Base-by-base conservation (phyloP, 2,888 invertebrate genomes). In the Dryobotodes eremita region DNA sequence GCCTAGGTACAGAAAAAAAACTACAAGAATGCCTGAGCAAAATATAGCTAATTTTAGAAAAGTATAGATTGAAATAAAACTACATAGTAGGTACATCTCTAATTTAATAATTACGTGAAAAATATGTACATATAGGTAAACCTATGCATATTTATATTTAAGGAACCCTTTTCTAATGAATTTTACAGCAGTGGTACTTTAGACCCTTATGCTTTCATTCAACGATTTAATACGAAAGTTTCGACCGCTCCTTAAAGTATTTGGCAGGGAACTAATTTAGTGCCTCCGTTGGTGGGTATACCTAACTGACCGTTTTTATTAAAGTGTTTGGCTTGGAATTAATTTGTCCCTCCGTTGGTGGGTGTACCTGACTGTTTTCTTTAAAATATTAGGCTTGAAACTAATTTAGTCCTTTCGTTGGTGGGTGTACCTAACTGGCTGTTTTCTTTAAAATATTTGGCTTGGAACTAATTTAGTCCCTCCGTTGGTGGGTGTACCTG, bases 211-310 rank as follows among this genome's bases (percentile, higher is more conserved):
- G 65, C 70, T 80, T 81, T 79, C 42, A 80, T 80, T 83, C 65
- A 70, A 50, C 77, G 65, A 74, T 68, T 78, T 65, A 77, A 68
- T 85, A 72, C 72, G 69, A 84, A 89, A 84, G 71, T 89, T 89
- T 86, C 57, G 64, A 79, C 70, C 46, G 68, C 80, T 79, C 80
- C 89, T 70, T 57, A 73, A 23, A 80, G 71, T 85, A 80, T 87
- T 85, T 82, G 76, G 70, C 36, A 75, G 62, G 53, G 62, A 79
- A 80, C 65, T 86, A 88, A 80, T 82, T 79, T 69, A 76, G 72
- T 71, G 55, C 42, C 36, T 65, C 53, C 62, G 17, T 36, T 57
- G 8, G 23, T 64, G 50, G 59, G 15, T 70, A 71, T n/a, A 26
- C 61, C 20, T 36, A 0, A 23, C 42, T 42, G 64, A 64, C 36